Percentiles rank a stretch among this genome's conserved stretches.
Evolutionary conservation across 1,140 invertebrate genomes (phyloP).

Genomic region (Cryptotermes secundus): DNA sequence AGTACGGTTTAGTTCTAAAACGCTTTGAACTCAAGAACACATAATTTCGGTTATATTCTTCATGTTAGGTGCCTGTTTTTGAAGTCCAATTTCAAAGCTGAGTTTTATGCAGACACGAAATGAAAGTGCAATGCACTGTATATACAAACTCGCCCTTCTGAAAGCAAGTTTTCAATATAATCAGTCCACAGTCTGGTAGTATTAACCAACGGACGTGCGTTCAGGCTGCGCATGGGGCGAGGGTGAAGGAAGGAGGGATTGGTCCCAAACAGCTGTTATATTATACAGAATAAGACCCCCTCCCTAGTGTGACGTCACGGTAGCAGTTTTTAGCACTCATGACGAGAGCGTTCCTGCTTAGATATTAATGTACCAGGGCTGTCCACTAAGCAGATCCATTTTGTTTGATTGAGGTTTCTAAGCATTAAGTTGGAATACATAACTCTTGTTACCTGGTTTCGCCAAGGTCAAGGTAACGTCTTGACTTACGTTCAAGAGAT

Average conservation of each 20-base stretch:
- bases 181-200: background rate
- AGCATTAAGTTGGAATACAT: too few species aligned
- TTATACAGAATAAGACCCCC: background rate
- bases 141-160: background rate
- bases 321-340: constrained; percentile 19
- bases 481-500: too few species aligned
- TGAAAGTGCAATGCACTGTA: background rate
- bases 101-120: background rate
- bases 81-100: background rate
- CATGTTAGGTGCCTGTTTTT: background rate
- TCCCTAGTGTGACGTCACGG: background rate
- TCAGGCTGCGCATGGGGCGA: background rate
- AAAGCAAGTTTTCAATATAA: background rate
- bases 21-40: background rate
- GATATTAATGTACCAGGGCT: background rate
- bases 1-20: background rate
- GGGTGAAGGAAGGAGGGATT: background rate
- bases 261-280: background rate
- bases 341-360: background rate
- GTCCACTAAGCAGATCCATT: background rate
- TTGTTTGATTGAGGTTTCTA: background rate
- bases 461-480: too few species aligned
- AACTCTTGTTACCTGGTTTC: too few species aligned
- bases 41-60: background rate
- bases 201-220: constrained; percentile 6